Evolutionary conservation across 37 sponge, comb jelly and placozoan species (phyloP).

Genomic region (Haliclona indistincta): DNA sequence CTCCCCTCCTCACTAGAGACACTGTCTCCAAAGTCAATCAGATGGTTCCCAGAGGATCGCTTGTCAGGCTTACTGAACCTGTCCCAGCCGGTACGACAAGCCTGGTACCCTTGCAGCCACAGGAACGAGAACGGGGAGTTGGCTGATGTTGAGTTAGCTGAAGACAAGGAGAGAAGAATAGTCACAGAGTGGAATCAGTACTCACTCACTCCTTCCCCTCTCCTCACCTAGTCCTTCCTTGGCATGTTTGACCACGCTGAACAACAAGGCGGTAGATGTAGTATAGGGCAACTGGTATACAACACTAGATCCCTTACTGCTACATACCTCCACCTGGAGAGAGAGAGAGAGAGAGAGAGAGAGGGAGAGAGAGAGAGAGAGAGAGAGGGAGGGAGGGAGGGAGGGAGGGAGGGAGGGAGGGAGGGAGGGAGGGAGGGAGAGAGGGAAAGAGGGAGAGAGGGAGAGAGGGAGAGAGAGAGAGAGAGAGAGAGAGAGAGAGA

Average conservation of each 20-base stretch:
- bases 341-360: too few relatives aligned
- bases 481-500: neutral
- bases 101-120: constrained; percentile 55
- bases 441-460: neutral
- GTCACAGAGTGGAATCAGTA: neutral
- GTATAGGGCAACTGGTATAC: constrained; percentile 20
- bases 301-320: constrained; percentile 15
- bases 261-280: constrained; percentile 26
- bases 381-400: too few relatives aligned
- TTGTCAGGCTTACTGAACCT: constrained; percentile 48
- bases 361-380: neutral
- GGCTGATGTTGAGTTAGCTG: neutral
- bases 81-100: constrained; percentile 62
- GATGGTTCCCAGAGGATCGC: neutral
- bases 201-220: too few relatives aligned
- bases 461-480: neutral
- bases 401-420: neutral
- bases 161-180: neutral
- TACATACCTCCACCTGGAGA: too few relatives aligned
- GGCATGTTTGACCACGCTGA: constrained; percentile 39
- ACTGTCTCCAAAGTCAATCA: neutral
- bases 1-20: neutral
- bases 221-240: too few relatives aligned
- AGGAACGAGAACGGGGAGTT: constrained; percentile 27
- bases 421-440: neutral